Conservation (phyloP, 2,113 vertebrate species). For the Todiramphus chloris region DNA sequence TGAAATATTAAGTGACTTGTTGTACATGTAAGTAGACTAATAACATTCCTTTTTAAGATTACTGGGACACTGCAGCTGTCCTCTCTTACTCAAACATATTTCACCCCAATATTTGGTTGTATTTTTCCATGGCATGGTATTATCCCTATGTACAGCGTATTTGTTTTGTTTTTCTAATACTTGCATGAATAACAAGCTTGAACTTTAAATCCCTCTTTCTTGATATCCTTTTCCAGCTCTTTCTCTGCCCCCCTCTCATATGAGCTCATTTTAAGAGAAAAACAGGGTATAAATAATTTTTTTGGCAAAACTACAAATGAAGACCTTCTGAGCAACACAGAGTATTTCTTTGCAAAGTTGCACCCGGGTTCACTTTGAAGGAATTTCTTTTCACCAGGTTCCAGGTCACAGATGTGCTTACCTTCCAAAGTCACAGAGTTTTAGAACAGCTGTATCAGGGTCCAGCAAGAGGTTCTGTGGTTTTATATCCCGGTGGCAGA, state of each 20-base stretch:
- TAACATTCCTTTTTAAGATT: background rate
- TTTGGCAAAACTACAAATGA: background rate
- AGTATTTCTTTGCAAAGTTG: background rate
- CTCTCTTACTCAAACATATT: background rate
- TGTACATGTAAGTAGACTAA: background rate
- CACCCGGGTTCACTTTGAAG: background rate
- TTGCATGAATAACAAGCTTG: background rate
- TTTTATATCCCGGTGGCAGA: slow-evolving; percentile 99
- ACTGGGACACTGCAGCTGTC: background rate
- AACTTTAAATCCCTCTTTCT: background rate
- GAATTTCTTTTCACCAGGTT: background rate
- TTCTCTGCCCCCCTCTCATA: background rate
- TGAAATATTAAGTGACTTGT: background rate
- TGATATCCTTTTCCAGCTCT: background rate
- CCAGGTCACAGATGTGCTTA: slow-evolving; percentile 51
- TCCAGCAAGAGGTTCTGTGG: slow-evolving; percentile 99
- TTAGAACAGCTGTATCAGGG: slow-evolving; percentile 98
- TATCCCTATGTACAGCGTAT: background rate
- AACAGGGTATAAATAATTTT: accelerated
- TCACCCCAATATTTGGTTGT: background rate
- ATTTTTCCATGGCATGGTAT: background rate
- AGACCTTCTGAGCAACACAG: background rate
- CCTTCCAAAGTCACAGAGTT: slow-evolving; percentile 99
- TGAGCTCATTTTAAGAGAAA: background rate
- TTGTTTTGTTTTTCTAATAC: background rate